phyloP scores from a whole-genome alignment of 2,113 vertebrate genomes.

The Aldabrachelys gigantea region DNA sequence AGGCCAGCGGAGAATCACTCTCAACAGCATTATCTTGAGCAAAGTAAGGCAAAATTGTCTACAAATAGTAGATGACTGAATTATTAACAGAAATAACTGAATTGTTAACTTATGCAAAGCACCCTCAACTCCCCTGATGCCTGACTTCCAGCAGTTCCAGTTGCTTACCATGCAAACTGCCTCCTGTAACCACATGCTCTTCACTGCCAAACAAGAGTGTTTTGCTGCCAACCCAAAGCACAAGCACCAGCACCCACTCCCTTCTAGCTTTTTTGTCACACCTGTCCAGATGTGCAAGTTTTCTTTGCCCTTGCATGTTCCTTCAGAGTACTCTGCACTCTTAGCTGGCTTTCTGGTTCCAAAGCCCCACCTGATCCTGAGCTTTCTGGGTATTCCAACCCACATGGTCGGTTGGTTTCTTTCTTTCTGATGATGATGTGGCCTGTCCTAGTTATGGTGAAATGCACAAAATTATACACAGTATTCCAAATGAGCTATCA shows the following conservation, averaged over 20 bases:
- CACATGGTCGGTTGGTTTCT: neutral
- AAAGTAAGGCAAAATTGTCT: accelerated
- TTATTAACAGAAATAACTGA: too few relatives aligned
- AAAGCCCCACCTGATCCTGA: neutral
- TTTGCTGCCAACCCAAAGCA: neutral
- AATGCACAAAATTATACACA: accelerated
- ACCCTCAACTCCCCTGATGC: accelerated
- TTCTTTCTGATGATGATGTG: accelerated
- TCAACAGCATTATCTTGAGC: neutral
- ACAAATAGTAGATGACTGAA: too few relatives aligned
- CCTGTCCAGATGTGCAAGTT: neutral
- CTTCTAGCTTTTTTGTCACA: neutral
- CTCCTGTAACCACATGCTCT: neutral
- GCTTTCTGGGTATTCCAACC: neutral
- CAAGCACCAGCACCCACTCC: too few relatives aligned
- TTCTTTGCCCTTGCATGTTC: too few relatives aligned
- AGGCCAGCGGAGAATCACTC: too few relatives aligned
- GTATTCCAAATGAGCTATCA: accelerated
- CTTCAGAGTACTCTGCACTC: neutral
- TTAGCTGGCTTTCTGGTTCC: neutral
- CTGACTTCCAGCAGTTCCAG: neutral
- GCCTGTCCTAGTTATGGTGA: accelerated
- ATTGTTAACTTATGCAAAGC: neutral
- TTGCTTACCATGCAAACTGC: accelerated
- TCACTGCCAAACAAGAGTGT: neutral